phyloP scores from a whole-genome alignment of 2,113 vertebrate genomes.

The Vidua chalybeata region DNA sequence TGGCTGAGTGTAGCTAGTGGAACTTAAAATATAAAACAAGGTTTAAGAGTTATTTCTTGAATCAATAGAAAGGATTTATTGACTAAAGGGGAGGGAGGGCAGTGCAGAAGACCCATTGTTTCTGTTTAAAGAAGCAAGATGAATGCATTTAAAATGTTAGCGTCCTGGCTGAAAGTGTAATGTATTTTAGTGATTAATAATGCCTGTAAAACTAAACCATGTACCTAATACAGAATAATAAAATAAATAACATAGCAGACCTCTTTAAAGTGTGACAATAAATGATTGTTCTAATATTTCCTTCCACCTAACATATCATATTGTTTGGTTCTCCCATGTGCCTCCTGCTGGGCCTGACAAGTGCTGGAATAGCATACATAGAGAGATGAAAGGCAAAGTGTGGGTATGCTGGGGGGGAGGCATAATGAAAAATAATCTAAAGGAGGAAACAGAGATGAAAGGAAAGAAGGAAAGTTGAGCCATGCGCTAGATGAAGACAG shows the following conservation, averaged over 20 bases:
- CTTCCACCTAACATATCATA: conserved; percentile 62
- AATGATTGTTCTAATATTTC: conserved; percentile 62
- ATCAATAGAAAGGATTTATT: conserved; percentile 73
- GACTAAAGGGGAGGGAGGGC: conserved; percentile 44
- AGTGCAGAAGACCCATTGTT: conserved; percentile 61
- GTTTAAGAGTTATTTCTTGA: conserved; percentile 67
- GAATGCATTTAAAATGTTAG: conserved; percentile 73
- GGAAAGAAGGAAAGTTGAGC: conserved; percentile 40
- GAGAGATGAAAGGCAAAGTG: conserved; percentile 55
- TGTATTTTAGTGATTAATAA: conserved; percentile 68
- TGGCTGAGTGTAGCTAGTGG: conserved; percentile 51
- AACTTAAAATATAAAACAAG: conserved; percentile 73
- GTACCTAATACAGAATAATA: conserved; percentile 40
- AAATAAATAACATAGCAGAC: conserved; percentile 47
- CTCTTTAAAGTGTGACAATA: conserved; percentile 47
- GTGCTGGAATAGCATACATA: conserved; percentile 39
- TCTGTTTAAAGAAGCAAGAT: conserved; percentile 69
- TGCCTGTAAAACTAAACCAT: conserved; percentile 71
- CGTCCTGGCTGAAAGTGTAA: conserved; percentile 46
- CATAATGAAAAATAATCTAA: conserved; percentile 58
- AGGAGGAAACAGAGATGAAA: conserved; percentile 51
- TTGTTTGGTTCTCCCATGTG: conserved; percentile 50
- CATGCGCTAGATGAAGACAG: neutral
- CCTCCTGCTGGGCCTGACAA: conserved; percentile 58
- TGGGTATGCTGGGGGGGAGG: neutral